Evolutionary conservation across 2,888 invertebrate species (phyloP).

Genomic region (Ceriagrion tenellum): DNA sequence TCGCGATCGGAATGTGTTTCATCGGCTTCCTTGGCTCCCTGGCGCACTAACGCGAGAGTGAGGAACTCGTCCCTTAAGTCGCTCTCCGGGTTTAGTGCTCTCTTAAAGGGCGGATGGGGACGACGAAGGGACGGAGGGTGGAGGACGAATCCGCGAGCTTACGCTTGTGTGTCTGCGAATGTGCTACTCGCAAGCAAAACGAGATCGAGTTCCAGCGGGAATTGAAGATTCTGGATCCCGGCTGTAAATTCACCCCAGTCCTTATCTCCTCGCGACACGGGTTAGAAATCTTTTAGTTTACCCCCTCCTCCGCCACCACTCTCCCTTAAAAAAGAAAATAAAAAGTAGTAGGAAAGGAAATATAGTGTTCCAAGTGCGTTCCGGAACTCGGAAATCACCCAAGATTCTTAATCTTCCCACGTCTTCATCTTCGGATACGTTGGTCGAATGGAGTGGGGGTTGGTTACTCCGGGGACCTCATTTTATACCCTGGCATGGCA

Average conservation of each 20-base stretch:
- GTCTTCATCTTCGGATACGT: conserved; percentile 46
- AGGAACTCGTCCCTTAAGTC: background rate
- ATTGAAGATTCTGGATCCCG: conserved; percentile 14
- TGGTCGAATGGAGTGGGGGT: background rate
- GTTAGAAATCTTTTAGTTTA: conserved; percentile 37
- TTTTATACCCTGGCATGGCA: background rate
- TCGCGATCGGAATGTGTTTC: conserved; percentile 27
- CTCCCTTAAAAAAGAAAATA: background rate
- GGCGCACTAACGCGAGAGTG: background rate
- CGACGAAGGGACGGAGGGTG: background rate
- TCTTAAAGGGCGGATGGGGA: background rate
- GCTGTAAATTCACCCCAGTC: conserved; percentile 48
- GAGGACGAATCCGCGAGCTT: background rate
- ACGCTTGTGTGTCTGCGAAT: background rate
- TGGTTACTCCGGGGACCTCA: background rate
- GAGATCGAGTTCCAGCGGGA: background rate
- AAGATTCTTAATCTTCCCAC: conserved; percentile 54
- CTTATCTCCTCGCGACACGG: conserved; percentile 44
- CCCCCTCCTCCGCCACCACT: background rate
- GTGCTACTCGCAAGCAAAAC: background rate
- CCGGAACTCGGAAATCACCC: conserved; percentile 40
- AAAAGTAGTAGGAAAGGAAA: background rate
- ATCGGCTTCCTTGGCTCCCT: too few species aligned
- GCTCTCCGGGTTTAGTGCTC: background rate
- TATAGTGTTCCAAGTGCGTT: conserved; percentile 4